These are phyloP conservation scores for Gadopsis bispinosus DNA, from an alignment of 2,797 vertebrate species.

Conservation along the genomic window DNA sequence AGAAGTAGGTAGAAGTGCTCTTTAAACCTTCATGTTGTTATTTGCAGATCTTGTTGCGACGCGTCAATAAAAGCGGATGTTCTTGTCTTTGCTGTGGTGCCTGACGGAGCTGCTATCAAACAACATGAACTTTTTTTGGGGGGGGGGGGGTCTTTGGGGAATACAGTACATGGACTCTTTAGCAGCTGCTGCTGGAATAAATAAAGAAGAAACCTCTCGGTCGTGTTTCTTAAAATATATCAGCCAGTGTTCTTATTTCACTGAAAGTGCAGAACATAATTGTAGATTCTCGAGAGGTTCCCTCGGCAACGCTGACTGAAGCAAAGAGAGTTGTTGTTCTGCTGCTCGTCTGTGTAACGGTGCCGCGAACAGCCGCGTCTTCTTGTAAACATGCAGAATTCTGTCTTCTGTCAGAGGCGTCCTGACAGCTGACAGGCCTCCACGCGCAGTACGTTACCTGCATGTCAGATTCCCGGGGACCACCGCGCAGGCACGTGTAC, in stretches of 20 bases:
- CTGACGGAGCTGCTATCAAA: conserved; percentile 12
- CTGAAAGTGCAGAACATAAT: background rate
- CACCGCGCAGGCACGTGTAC: too few species aligned
- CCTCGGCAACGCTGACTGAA: background rate
- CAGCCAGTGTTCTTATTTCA: conserved; percentile 9
- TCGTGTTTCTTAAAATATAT: conserved; percentile 14
- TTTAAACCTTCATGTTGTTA: background rate
- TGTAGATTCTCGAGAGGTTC: background rate
- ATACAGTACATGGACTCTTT: background rate
- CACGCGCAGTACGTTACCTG: too few species aligned
- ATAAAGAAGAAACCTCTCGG: background rate
- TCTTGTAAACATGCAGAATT: background rate
- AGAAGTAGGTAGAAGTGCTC: background rate
- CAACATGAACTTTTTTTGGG: background rate
- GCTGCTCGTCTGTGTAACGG: background rate
- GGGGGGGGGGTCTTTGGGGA: background rate
- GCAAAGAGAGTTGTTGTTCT: conserved; percentile 13
- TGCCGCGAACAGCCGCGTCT: background rate
- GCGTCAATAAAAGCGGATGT: conserved; percentile 3
- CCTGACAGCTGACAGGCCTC: background rate
- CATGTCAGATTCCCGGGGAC: too few species aligned
- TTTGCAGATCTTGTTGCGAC: background rate
- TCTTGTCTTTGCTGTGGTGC: background rate
- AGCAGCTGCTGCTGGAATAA: conserved; percentile 9
- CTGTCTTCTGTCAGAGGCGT: background rate